Base-by-base conservation (phyloP, 2,113 vertebrate genomes). In the Lamprotornis superbus region DNA sequence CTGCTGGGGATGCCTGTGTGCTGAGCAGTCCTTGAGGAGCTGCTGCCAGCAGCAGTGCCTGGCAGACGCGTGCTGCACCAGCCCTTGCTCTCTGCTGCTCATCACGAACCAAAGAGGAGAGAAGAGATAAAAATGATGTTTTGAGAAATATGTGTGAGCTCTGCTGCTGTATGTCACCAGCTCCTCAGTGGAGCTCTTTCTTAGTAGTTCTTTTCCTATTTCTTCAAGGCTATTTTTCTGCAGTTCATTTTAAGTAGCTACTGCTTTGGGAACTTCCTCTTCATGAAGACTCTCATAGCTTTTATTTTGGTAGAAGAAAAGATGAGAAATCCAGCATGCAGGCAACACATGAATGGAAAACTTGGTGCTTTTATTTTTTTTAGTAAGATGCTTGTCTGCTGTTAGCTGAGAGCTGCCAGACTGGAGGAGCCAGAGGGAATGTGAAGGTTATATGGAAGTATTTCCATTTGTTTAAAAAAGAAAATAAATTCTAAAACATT, bases 261-360 rank as follows among this genome's bases (percentile, higher is more conserved):
- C 35, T 4, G 3, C 69, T 82, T 84, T 64, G 53, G 86, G 86
- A 95, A 65, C 31, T 75, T 75, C 68, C 39, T 81, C 5, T 42
- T 74, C 24, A 20, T 75, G 40, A 84, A 93, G 31, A 15, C 40
- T 63, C 8, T 47, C 7, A 3, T 7, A 68, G 67, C 39, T 64
- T 92, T 94, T 83, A 77, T 82, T 93, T 94, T 85, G 21, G 33
- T 89, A 52, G 78, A 59, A 91, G 35, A 74, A 90, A 87, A 87
- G 40, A 76, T 57, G 47, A 55, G 53, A 93, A 95, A 87, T 91
- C 40, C 37, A 42, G 46, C n/a, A 53, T 28, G 12, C 37, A 39
- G 67, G 53, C 46, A 91, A 39, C 10, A 27, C 37, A 68, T 40
- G 49, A 90, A 94, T 74, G 81, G 86, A 94, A 88, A 71, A 67